Evolutionary conservation across 2,797 vertebrate genomes (phyloP).

Genomic region (Thunnus albacares): DNA sequence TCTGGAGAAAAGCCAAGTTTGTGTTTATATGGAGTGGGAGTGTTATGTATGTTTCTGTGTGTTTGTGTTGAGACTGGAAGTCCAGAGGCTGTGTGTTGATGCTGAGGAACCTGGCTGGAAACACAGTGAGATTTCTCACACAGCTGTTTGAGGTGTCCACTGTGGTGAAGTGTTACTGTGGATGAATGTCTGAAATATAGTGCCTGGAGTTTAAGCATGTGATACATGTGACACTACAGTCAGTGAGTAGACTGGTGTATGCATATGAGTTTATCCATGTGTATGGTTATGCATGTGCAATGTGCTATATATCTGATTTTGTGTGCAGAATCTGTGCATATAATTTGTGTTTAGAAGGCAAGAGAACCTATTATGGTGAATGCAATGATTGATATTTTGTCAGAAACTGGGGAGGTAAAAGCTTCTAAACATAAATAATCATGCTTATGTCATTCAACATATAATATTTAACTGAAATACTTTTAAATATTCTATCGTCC

Average conservation of each 20-base stretch:
- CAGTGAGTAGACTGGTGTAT: not conserved
- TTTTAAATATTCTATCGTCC: conserved; percentile 26
- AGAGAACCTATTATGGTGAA: not conserved
- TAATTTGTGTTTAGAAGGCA: too few relatives aligned
- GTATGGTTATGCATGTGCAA: not conserved
- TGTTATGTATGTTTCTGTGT: conserved; percentile 45
- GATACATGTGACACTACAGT: not conserved
- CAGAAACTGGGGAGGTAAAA: not conserved
- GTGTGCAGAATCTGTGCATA: conserved; percentile 17
- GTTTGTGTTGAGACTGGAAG: conserved; percentile 61
- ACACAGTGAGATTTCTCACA: conserved; percentile 54
- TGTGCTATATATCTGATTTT: not conserved
- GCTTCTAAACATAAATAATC: not conserved
- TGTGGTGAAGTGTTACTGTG: conserved; percentile 2
- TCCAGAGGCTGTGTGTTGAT: conserved; percentile 34
- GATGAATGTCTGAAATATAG: not conserved
- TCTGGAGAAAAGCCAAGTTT: conserved; percentile 24
- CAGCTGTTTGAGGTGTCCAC: conserved; percentile 45
- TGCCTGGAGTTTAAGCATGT: conserved; percentile 11
- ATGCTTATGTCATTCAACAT: not conserved
- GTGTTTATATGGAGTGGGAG: conserved; percentile 57
- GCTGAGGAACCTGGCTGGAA: conserved; percentile 42
- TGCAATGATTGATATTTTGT: not conserved
- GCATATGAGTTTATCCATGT: not conserved
- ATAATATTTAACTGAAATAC: not conserved